Percentiles rank a stretch among this genome's conserved stretches.
Evolutionary conservation across 2,888 invertebrate genomes (phyloP).

Genomic region (Caenorhabditis panamensis): DNA sequence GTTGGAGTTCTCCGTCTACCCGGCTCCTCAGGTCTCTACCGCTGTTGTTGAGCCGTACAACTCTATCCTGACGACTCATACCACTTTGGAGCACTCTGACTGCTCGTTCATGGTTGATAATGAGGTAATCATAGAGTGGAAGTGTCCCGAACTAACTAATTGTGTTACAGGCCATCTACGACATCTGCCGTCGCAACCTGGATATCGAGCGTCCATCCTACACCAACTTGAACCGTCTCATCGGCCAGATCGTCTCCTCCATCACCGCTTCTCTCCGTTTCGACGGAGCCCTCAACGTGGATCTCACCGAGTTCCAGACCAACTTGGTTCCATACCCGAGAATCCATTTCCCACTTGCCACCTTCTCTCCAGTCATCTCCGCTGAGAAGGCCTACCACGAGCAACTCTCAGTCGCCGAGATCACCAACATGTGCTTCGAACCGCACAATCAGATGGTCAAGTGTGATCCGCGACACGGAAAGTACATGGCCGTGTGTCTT

Average conservation of each 20-base stretch:
- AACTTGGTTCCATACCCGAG: constrained; percentile 89
- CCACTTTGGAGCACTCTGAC: constrained; percentile 93
- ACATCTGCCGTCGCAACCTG: constrained; percentile 87
- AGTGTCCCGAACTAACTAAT: background rate
- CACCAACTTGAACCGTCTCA: constrained; percentile 93
- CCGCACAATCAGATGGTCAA: constrained; percentile 85
- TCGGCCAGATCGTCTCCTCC: constrained; percentile 84
- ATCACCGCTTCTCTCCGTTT: constrained; percentile 94
- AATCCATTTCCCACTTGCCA: too few species aligned
- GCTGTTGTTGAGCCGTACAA: constrained; percentile 97
- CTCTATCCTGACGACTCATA: constrained; percentile 95
- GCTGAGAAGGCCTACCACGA: constrained; percentile 81
- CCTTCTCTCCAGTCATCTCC: constrained; percentile 81
- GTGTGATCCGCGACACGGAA: constrained; percentile 84
- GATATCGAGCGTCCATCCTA: constrained; percentile 86
- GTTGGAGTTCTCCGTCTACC: constrained; percentile 91
- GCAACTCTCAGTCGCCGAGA: constrained; percentile 85
- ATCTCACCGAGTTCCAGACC: constrained; percentile 87
- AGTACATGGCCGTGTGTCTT: constrained; percentile 83
- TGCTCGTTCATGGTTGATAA: constrained; percentile 91
- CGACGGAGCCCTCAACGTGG: constrained; percentile 92
- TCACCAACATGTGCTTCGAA: constrained; percentile 92
- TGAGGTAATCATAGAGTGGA: constrained; percentile 82
- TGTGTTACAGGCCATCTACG: constrained; percentile 86
- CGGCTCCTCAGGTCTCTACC: constrained; percentile 91